Percentiles rank a stretch among this genome's conserved stretches.
Conservation (phyloP, 2,113 vertebrate species). For the Eurystomus gularis region DNA sequence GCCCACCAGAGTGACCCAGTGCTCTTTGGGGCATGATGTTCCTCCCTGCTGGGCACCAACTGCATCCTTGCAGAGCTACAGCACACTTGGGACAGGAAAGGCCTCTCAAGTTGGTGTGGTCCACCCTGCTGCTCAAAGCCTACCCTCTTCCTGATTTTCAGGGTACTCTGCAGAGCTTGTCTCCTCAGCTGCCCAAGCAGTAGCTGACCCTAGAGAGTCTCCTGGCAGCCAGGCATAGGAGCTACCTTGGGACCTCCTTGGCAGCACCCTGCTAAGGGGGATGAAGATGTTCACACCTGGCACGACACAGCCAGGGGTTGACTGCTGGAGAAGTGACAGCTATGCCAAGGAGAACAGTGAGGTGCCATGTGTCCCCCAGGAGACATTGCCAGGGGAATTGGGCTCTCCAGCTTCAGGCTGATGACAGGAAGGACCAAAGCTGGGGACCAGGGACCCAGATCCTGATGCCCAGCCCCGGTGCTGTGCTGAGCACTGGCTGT, state of each 20-base stretch:
- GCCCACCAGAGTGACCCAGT: not conserved
- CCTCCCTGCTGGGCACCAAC: not conserved
- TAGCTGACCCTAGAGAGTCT: not conserved
- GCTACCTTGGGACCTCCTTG: fast-evolving
- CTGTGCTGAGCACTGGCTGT: not conserved
- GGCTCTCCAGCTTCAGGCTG: not conserved
- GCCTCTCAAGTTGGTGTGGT: not conserved
- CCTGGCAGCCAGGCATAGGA: not conserved
- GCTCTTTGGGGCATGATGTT: fast-evolving
- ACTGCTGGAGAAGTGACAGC: not conserved
- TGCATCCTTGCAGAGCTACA: not conserved
- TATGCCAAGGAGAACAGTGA: fast-evolving
- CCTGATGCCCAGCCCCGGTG: fast-evolving
- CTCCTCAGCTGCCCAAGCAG: not conserved
- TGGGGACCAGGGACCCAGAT: not conserved
- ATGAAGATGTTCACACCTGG: not conserved
- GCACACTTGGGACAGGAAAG: fast-evolving
- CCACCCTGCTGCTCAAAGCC: not conserved
- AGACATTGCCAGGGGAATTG: fast-evolving
- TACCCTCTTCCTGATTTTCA: not conserved
- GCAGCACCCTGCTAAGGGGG: not conserved
- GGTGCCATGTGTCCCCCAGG: fast-evolving
- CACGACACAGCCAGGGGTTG: fast-evolving
- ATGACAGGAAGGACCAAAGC: not conserved
- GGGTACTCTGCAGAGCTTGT: not conserved